Conservation (phyloP, 2,113 vertebrate species). For the Elaphurus davidianus region DNA sequence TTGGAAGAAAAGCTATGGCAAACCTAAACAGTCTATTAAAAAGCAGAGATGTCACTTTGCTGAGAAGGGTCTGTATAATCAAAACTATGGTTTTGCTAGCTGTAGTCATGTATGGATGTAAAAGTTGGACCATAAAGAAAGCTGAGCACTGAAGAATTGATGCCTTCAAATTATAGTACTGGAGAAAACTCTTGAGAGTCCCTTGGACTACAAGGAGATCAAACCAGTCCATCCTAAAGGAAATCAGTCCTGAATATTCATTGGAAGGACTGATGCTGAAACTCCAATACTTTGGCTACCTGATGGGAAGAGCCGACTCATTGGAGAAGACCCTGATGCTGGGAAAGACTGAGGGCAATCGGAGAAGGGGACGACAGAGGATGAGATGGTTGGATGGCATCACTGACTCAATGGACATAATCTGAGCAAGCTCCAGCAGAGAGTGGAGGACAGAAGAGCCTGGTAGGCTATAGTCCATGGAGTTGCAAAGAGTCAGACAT, state of each 20-base stretch:
- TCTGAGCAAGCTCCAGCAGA: background rate
- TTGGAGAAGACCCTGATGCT: background rate
- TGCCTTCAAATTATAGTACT: background rate
- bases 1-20: background rate
- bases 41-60: background rate
- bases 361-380: background rate
- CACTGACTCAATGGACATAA: background rate
- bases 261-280: background rate
- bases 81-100: background rate
- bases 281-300: background rate
- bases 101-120: background rate
- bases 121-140: background rate
- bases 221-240: background rate
- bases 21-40: background rate
- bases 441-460: background rate
- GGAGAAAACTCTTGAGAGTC: background rate
- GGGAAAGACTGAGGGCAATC: background rate
- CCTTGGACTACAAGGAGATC: background rate
- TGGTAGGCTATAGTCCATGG: background rate
- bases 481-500: background rate
- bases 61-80: background rate
- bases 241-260: background rate
- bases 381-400: background rate
- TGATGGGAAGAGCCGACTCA: background rate
- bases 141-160: background rate